Conservation (phyloP, 2,888 invertebrate species). For the Melanotus villosus region DNA sequence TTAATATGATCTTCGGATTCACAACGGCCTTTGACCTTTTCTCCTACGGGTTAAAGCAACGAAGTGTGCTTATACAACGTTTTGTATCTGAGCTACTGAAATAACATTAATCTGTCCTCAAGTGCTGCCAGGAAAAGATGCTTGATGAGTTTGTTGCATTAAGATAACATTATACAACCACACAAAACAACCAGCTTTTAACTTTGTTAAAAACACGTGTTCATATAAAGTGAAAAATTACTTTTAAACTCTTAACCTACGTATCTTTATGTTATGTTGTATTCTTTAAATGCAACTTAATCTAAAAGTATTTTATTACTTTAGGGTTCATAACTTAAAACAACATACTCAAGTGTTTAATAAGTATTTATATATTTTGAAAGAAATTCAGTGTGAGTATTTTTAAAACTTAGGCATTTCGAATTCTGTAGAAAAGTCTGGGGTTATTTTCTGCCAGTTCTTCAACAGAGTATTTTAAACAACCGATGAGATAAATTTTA, state of each 20-base stretch:
- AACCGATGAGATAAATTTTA: too few relatives aligned
- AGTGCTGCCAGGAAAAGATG: slow-evolving; percentile 44
- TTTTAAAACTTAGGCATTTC: too few relatives aligned
- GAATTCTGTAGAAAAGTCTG: too few relatives aligned
- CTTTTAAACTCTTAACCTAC: slow-evolving; percentile 1
- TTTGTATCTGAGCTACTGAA: slow-evolving; percentile 38
- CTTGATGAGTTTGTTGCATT: slow-evolving; percentile 40
- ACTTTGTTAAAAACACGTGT: slow-evolving; percentile 34
- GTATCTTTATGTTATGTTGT: slow-evolving; percentile 27
- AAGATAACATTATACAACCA: slow-evolving; percentile 39
- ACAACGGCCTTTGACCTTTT: slow-evolving; percentile 31
- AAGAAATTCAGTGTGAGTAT: too few relatives aligned
- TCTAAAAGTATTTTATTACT: too few relatives aligned
- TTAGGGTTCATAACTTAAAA: too few relatives aligned
- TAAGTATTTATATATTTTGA: too few relatives aligned
- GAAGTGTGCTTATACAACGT: slow-evolving; percentile 15
- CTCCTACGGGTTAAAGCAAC: slow-evolving; percentile 8
- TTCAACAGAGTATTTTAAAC: too few relatives aligned
- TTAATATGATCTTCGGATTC: slow-evolving; percentile 31
- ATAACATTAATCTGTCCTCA: slow-evolving; percentile 47
- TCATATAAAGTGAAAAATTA: slow-evolving; percentile 25
- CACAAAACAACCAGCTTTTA: slow-evolving; percentile 33
- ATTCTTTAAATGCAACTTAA: too few relatives aligned
- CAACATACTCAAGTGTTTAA: too few relatives aligned
- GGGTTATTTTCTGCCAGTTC: too few relatives aligned